These are phyloP conservation scores for Steinernema feltiae DNA, from an alignment of 1,140 invertebrate genomes.

Conservation along the genomic window DNA sequence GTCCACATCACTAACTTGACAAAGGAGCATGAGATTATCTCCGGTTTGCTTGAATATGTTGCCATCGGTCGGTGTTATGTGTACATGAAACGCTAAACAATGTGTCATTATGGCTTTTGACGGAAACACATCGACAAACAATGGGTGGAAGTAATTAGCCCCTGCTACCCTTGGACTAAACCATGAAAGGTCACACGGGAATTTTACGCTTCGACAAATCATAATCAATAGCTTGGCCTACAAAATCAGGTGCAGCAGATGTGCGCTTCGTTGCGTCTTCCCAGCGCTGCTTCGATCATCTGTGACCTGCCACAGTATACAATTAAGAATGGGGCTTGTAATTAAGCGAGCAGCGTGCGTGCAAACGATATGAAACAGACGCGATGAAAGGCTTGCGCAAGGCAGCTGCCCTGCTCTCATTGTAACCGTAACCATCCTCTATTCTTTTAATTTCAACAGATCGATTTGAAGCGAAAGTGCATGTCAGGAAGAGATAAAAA, in stretches of 20 bases:
- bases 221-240: background rate
- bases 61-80: background rate
- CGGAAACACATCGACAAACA: background rate
- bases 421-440: too few relatives aligned
- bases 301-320: background rate
- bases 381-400: too few relatives aligned
- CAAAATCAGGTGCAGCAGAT: slow-evolving; percentile 12
- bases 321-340: background rate
- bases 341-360: too few relatives aligned
- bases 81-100: background rate
- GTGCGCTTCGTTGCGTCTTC: background rate
- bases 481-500: background rate
- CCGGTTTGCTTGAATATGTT: background rate
- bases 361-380: too few relatives aligned
- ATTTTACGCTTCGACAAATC: slow-evolving; percentile 3
- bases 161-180: background rate
- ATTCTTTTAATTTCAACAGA: too few relatives aligned
- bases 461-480: too few relatives aligned
- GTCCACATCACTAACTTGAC: background rate
- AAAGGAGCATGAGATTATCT: background rate
- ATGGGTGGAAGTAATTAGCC: background rate
- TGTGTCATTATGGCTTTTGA: background rate
- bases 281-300: background rate
- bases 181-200: background rate
- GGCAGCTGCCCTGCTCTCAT: too few relatives aligned